Conservation (phyloP, 1,140 invertebrate genomes). For the Scaptomyza montana region DNA sequence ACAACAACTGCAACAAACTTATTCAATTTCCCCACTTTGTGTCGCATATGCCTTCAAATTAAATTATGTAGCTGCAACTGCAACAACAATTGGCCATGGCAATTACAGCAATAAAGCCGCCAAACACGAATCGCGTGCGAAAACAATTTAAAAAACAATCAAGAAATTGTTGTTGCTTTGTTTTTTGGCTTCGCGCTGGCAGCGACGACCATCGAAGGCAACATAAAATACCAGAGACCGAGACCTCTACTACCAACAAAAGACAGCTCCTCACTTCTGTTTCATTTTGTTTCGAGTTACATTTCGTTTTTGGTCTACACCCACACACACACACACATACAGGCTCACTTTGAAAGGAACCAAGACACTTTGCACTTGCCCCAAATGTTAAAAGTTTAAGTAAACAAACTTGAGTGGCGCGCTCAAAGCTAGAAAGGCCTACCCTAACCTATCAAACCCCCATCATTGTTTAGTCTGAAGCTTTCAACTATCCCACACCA, state of each 20-base stretch:
- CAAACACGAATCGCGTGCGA: conserved; percentile 81
- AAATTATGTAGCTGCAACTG: conserved; percentile 69
- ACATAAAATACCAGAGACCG: conserved; percentile 55
- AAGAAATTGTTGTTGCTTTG: conserved; percentile 24
- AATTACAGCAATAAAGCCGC: conserved; percentile 80
- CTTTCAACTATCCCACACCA: neutral
- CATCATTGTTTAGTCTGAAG: too few relatives aligned
- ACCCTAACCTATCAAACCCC: neutral
- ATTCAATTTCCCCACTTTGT: conserved; percentile 80
- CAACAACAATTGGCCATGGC: conserved; percentile 58
- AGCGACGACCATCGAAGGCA: conserved; percentile 50
- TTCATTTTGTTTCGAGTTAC: neutral
- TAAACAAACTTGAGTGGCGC: conserved; percentile 74
- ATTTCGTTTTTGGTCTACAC: conserved; percentile 7
- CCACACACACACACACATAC: conserved; percentile 17
- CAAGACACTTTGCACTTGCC: conserved; percentile 75
- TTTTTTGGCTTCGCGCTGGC: neutral
- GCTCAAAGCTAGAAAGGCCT: conserved; percentile 26
- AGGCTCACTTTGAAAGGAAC: neutral
- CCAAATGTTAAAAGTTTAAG: conserved; percentile 81
- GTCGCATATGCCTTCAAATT: conserved; percentile 77
- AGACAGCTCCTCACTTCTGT: conserved; percentile 17
- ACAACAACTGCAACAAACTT: conserved; percentile 51
- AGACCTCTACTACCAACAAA: conserved; percentile 41
- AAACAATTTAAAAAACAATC: conserved; percentile 83